Base-by-base conservation (phyloP, 2,113 vertebrate genomes). In the Megaceryle maxima region DNA sequence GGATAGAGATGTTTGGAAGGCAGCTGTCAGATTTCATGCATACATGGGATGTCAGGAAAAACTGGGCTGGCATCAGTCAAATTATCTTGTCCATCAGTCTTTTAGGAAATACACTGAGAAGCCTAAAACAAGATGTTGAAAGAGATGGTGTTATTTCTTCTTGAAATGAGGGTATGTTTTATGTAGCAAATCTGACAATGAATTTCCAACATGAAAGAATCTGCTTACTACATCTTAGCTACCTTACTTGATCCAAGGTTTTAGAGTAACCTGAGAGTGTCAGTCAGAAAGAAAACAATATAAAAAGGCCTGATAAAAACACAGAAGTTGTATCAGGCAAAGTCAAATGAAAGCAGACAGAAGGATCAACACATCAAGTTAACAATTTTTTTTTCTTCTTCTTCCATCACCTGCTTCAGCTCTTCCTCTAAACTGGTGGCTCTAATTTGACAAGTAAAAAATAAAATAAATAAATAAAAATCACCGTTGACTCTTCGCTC, bases 121-220 rank as follows among this genome's bases (percentile, higher is more conserved):
- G 82, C 67, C 88, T 96, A 83, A 87, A 95, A 96, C 91, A 95
- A 93, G 91, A 91, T 93, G 80, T 94, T 92, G 88, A 92, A 95
- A 95, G 83, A 83, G 51, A 67, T 75, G 91, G 89, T 89, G 88
- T 72, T 96, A 91, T 75, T 96, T 95, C 91, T 93, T 91, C 90
- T 92, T 91, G 90, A 94, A 97, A 96, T 81, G 59, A 93, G 83
- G 43, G 68, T 86, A 86, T 94, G 96, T 95, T 97, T 97, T 89
- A 59, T 89, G 94, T 91, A 96, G 83, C 75, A 95, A 89, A 92
- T 74, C 78, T 96, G 97, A 96, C 96, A 96, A 96, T 63, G 68
- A 86, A 93, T 93, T 97, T 94, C 92, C 66, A 96, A 88, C 91
- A 95, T 92, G 79, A 97, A 97, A 95, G 88, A 93, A 95, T 76